Conservation (phyloP, 2,113 vertebrate genomes). For the Etheostoma spectabile region DNA sequence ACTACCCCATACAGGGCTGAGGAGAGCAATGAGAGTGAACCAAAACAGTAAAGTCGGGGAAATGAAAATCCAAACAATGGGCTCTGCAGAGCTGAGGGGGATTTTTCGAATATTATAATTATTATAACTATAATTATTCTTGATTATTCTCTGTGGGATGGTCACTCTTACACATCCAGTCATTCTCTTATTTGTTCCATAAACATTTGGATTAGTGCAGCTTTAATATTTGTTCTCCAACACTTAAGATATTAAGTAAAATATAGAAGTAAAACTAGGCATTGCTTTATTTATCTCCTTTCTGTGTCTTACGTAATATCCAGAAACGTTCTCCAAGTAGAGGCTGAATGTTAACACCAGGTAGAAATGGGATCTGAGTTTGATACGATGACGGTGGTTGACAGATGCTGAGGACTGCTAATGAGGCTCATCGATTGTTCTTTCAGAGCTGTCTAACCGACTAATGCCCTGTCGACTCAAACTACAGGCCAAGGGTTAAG, state of each 20-base stretch:
- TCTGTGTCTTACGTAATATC: background rate
- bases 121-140: too few relatives aligned
- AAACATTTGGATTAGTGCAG: background rate
- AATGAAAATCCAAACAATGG: too few relatives aligned
- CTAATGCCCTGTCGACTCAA: slow-evolving; percentile 1
- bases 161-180: background rate
- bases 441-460: background rate
- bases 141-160: too few relatives aligned
- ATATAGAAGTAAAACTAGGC: too few relatives aligned
- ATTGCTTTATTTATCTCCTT: background rate
- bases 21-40: background rate
- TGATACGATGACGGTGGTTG: too few relatives aligned
- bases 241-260: too few relatives aligned
- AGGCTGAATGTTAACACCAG: background rate
- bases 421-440: slow-evolving; percentile 24
- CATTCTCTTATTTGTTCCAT: background rate
- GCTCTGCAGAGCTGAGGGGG: too few relatives aligned
- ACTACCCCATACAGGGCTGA: background rate
- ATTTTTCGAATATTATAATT: too few relatives aligned
- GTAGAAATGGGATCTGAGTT: background rate
- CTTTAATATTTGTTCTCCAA: too few relatives aligned
- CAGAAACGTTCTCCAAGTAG: background rate
- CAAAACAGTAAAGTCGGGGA: too few relatives aligned
- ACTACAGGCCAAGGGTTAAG: slow-evolving; percentile 41
- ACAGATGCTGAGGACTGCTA: too few relatives aligned